Evolutionary conservation across 2,888 invertebrate genomes (phyloP).

Genomic region (Andrena minutula): DNA sequence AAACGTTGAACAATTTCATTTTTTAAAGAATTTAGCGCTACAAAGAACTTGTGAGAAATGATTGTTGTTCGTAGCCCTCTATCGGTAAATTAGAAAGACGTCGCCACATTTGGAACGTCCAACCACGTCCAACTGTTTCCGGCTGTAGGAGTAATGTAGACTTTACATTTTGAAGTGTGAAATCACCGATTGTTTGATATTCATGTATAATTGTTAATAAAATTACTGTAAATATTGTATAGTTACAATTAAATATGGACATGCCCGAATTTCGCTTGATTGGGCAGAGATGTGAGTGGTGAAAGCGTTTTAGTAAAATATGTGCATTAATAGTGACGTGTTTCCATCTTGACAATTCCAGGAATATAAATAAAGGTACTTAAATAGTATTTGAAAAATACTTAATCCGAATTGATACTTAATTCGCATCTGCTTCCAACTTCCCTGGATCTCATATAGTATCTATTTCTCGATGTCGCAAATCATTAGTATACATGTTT

Average conservation of each 20-base stretch:
- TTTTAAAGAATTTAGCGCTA: neutral
- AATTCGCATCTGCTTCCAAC: neutral
- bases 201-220: constrained; percentile 38
- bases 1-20: neutral
- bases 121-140: constrained; percentile 65
- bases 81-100: neutral
- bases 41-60: neutral
- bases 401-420: neutral
- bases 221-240: constrained; percentile 49
- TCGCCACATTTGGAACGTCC: constrained; percentile 26
- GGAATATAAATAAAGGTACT: constrained; percentile 77
- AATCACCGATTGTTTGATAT: constrained; percentile 22
- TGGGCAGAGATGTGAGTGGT: constrained; percentile 28
- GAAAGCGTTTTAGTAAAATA: constrained; percentile 71
- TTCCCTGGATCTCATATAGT: neutral
- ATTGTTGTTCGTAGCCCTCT: neutral
- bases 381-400: constrained; percentile 28
- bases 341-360: constrained; percentile 80
- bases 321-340: constrained; percentile 79
- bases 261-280: constrained; percentile 22
- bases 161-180: constrained; percentile 35
- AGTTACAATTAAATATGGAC: constrained; percentile 18
- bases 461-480: neutral
- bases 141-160: constrained; percentile 58
- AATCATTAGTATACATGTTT: neutral